Base-by-base conservation (phyloP, 2,888 invertebrate species). In the Geophilus truncorum region DNA sequence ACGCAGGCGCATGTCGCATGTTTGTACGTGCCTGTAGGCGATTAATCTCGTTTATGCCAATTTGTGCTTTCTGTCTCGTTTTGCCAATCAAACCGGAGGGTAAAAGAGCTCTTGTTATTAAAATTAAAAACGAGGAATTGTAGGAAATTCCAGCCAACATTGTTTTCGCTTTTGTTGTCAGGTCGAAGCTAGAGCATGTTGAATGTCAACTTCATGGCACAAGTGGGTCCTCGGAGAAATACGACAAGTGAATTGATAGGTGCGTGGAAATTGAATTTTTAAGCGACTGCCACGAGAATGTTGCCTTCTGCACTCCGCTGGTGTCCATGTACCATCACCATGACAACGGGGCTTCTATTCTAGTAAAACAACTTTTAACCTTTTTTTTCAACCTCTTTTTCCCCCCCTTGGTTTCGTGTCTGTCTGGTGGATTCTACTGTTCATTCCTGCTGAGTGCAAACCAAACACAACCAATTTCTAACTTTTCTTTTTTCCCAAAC, bases 211-310 rank as follows among this genome's bases (percentile, higher is more conserved):
- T 51, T 15, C 18, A 3, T 70, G 70, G 25, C 12, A 28, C 10
- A n/a, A 70, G 28, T n/a, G 7, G 70, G 25, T 70, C 70, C 70
- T 70, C n/a, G 28, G 28, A 70, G 70, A 70, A n/a, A 25, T 70
- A 28, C 28, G 25, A 70, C 70, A 70, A 21, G 70, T 25, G 28
- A 70, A 70, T 70, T 70, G 70, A 70, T 70, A 70, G 70, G 70
- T 70, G 70, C 57, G 57, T 70, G 70, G 70, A 70, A 70, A 70
- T 70, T 70, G 70, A 70, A 70, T 70, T 70, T 70, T 70, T 70
- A 70, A 70, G 70, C 70, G 70, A 28, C 2, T 70, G 70, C n/a
- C 28, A 25, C 70, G 70, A n/a, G 70, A 28, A 70, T 70, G 70
- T 25, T 70, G 70, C 70, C 7, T 28, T 12, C 70, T 70, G 25